These are phyloP conservation scores for Coptodon bakossiorum DNA, from an alignment of 2,113 vertebrate species.

Conservation along the genomic window DNA sequence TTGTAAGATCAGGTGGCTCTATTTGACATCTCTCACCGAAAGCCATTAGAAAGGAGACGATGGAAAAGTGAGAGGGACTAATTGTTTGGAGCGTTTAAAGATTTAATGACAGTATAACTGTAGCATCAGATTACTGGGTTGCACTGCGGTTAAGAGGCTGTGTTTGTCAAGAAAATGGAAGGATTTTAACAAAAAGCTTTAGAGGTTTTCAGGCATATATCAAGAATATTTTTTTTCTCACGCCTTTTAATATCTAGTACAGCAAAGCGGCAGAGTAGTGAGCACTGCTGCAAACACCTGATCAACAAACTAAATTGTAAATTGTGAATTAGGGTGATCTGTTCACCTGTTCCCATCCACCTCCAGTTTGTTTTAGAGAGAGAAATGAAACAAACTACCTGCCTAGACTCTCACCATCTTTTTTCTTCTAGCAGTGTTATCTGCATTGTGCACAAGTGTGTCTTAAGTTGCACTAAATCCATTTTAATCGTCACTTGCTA, in stretches of 20 bases:
- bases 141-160: background rate
- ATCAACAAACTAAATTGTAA: background rate
- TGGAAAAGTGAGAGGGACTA: slow-evolving; percentile 37
- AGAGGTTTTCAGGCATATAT: background rate
- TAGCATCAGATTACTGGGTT: slow-evolving; percentile 8
- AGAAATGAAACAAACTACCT: background rate
- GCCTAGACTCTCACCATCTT: background rate
- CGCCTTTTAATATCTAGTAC: background rate
- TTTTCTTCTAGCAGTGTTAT: background rate
- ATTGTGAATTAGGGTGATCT: background rate
- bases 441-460: background rate
- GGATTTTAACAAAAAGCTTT: background rate
- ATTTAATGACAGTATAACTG: slow-evolving; percentile 53
- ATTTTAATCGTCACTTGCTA: background rate
- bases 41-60: background rate
- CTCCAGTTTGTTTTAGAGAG: background rate
- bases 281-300: background rate
- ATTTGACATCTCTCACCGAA: background rate
- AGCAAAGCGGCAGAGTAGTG: background rate
- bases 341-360: background rate
- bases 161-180: background rate
- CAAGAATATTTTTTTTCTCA: background rate
- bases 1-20: slow-evolving; percentile 33
- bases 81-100: slow-evolving; percentile 50
- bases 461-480: background rate